Base-by-base conservation (phyloP, 2,797 vertebrate genomes). In the Rhadinocentrus ornatus region DNA sequence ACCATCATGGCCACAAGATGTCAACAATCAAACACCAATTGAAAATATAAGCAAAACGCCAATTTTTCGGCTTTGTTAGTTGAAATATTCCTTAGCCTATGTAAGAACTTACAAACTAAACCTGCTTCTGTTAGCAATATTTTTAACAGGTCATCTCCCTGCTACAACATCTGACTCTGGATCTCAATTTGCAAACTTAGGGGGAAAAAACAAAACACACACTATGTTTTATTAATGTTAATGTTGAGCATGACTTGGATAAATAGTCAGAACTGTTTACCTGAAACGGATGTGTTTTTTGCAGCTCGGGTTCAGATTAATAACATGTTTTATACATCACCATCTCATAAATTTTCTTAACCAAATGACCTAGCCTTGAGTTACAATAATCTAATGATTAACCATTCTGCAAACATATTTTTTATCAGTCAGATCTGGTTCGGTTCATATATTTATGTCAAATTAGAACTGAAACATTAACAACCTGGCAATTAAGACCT, bases 1-100 rank as follows among this genome's bases (percentile, higher is more conserved):
- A 2, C 9, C 0, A 29, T 53, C 8, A 61, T 71, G 46, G 9
- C 89, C 91, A 76, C 84, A 82, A 91, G 91, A 86, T 88, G 88
- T 68, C 82, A 56, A 82, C 68, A 83, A 41, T 66, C 62, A 68
- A 52, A 44, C 74, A 78, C 1, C 71, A 73, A 78, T 75, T 0
- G 35, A 31, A 67, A 77, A 12, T 16, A 5, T 0, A 10, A 15
- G 22, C 0, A 15, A n/a, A 20, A 2, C 5, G 39, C 39, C 41
- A 44, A 44, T 4, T 46, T 44, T 46, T n/a, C 20, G 15, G 7
- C 41, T 2, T 16, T 6, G 18, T 20, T 20, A 6, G 16, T 6
- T 44, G 5, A 44, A 44, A 44, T 44, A 4, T 44, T 16, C 37
- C 37, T 16, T 31, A 31, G 29, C 29, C 29, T 41, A 44, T 20